A percentile compares a stretch with the other conserved stretches of the same genome.
Conservation (phyloP, 2,888 invertebrate genomes). For the Vanessa cardui region DNA sequence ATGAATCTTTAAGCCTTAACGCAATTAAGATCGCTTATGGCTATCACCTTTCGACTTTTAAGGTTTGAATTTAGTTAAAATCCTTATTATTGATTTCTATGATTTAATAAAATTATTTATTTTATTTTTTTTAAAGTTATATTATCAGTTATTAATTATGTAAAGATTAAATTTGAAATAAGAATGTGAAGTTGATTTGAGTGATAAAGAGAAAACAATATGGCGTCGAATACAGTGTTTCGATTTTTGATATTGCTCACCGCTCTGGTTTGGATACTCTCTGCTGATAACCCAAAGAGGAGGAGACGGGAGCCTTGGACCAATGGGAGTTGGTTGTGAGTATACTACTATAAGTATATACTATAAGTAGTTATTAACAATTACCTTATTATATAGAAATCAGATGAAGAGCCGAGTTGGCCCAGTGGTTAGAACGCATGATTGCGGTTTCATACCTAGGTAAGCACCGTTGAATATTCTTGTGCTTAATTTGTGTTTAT, state of each 20-base stretch:
- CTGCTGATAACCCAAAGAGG: conserved; percentile 49
- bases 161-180: neutral
- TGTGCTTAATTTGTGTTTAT: no score
- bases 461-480: no score
- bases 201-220: conserved; percentile 44
- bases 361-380: neutral
- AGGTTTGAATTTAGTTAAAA: neutral
- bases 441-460: no score
- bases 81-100: neutral
- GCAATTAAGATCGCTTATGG: conserved; percentile 25
- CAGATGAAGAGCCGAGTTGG: no score
- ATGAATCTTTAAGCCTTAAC: conserved; percentile 28
- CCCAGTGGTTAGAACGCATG: no score
- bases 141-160: neutral
- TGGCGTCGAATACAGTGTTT: conserved; percentile 67
- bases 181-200: conserved; percentile 27
- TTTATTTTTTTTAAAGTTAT: no score
- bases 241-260: conserved; percentile 65
- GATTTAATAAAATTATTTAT: neutral
- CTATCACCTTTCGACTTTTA: neutral
- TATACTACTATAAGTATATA: conserved; percentile 47
- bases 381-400: neutral
- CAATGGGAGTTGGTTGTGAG: conserved; percentile 79
- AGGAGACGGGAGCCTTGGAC: conserved; percentile 62
- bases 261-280: conserved; percentile 65